Percentiles rank a stretch among this genome's conserved stretches.
Evolutionary conservation across 2,797 vertebrate species (phyloP).

Genomic region (Petrocephalus sullivani): DNA sequence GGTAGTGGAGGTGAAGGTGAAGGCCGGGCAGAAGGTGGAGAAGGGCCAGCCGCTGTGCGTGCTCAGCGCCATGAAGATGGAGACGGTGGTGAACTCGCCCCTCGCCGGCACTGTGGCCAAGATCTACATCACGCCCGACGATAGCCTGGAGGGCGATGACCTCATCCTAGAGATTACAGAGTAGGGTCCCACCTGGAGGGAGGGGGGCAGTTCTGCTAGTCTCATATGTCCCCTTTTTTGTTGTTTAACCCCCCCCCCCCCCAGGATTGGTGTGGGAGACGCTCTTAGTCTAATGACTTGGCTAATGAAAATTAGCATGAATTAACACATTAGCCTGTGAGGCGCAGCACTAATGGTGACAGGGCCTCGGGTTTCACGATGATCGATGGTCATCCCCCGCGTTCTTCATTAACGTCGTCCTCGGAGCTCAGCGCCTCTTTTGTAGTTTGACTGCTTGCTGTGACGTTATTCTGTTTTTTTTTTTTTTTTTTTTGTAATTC

Average conservation of each 20-base stretch:
- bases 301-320: conserved; percentile 6
- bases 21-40: conserved; percentile 64
- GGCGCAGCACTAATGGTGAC: background rate
- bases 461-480: background rate
- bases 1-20: conserved; percentile 84
- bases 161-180: conserved; percentile 82
- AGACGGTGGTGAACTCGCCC: conserved; percentile 88
- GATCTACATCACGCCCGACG: conserved; percentile 66
- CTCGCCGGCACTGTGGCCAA: conserved; percentile 67
- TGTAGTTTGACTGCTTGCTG: background rate
- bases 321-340: conserved; percentile 5
- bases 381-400: background rate
- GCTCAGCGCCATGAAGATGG: conserved; percentile 96
- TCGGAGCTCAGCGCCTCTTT: background rate
- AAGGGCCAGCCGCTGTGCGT: conserved; percentile 88
- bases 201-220: background rate
- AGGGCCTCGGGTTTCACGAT: background rate
- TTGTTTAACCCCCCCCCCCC: background rate
- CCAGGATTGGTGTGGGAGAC: background rate
- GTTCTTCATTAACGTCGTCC: background rate
- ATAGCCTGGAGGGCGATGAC: conserved; percentile 84
- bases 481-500: background rate
- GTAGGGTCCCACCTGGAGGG: conserved; percentile 24
- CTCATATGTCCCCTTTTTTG: background rate
- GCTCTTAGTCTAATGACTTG: conserved; percentile 12